These are phyloP conservation scores for Cryptus armator DNA, from an alignment of 2,888 invertebrate genomes.

Conservation along the genomic window DNA sequence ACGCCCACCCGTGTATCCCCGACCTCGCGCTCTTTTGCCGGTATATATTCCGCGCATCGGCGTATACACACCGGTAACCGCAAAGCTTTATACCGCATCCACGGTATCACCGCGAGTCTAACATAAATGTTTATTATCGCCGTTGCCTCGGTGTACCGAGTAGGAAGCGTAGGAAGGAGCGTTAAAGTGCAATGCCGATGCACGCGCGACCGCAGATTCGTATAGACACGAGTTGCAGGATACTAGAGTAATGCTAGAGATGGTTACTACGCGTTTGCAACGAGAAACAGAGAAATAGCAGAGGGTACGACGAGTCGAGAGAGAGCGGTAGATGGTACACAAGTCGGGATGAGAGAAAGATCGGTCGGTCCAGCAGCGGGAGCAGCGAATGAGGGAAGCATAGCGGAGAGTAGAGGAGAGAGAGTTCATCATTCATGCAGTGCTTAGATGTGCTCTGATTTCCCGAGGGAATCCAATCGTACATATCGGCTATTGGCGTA, in stretches of 20 bases:
- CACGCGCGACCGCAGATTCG: background rate
- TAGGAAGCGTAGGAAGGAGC: conserved; percentile 18
- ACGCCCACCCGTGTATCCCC: background rate
- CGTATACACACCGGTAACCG: background rate
- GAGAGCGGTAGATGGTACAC: background rate
- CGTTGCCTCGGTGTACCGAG: conserved; percentile 15
- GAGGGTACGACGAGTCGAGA: background rate
- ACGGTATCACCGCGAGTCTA: conserved; percentile 19
- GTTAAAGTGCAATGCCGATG: conserved; percentile 16
- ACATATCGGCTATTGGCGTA: conserved; percentile 62
- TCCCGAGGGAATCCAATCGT: conserved; percentile 73
- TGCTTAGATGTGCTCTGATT: conserved; percentile 75
- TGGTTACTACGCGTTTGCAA: background rate
- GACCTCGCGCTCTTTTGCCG: conserved; percentile 7
- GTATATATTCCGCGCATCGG: background rate
- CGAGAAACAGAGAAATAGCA: background rate
- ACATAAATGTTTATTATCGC: conserved; percentile 57
- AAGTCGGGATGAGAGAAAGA: conserved; percentile 11
- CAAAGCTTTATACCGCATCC: background rate
- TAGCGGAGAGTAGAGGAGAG: conserved; percentile 34
- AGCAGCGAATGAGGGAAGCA: conserved; percentile 35
- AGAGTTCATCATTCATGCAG: conserved; percentile 73
- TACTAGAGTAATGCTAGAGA: background rate
- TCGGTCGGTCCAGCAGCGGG: conserved; percentile 16
- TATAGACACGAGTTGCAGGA: background rate